Evolutionary conservation across 2,113 vertebrate species (phyloP), one percentile per base, ranked within the genome.

Genomic region (Heterochromis multidens): DNA sequence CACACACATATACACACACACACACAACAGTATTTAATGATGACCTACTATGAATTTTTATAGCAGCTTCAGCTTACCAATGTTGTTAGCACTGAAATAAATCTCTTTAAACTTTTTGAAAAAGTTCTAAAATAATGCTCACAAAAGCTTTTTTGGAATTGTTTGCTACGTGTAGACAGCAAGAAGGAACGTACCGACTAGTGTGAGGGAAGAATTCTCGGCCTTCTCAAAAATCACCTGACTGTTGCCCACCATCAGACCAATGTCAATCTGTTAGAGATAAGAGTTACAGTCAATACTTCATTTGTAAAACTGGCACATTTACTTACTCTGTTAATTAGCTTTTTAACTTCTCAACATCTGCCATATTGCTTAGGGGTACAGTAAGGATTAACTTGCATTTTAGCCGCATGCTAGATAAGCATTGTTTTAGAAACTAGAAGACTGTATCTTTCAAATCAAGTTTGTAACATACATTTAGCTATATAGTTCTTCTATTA

Each of bases 201-300:
- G 96, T 81, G 97, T 98, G 72, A 99, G 97, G 33, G 97, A 98
- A 14, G 99, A 99, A 82, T 93, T 99, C 92, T 99, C 98, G 3
- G 98, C 97, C 93, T 99, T 99, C 92, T 99, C 99, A 96, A 99
- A 99, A 63, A 99, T 94, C 94, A 99, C 98, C 93, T 99, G 99
- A 87, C 98, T 99, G 96, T 99, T 99, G 11, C 98, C 98, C 80
- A 99, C 94, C 92, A 99, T 95, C 92, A 99, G 96, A 3, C 99
- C 99, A 11, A 97, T 91, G 29, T 99, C 98, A 2, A 99, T 99
- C 99, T 99, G 94, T 70, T 33, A 59, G 37, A 78, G 76, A 58
- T 59, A 37, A 88, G 4, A 72, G 7, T 25, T 1, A 3, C 4
- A 46, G 2, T 70, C 57, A 31, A 7, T 21, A 4, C 3, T 77